phyloP scores from a whole-genome alignment of 2,113 vertebrate genomes.

The Triplophysa dalaica region DNA sequence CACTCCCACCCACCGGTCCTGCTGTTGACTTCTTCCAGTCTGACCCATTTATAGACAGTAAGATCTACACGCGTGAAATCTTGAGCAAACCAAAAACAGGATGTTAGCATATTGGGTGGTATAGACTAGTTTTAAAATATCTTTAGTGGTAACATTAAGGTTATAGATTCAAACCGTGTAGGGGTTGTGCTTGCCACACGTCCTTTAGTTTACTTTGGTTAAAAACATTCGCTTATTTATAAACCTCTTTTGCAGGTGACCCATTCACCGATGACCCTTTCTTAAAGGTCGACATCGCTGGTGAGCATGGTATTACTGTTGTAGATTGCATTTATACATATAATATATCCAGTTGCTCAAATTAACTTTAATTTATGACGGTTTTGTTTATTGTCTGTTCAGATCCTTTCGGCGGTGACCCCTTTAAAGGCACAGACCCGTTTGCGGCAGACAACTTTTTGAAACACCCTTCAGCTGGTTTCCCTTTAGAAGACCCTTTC shows the following conservation, averaged over 20 bases:
- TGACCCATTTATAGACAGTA: constrained; percentile 94
- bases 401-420: constrained; percentile 96
- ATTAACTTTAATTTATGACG: not conserved
- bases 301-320: constrained; percentile 63
- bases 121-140: too few species aligned
- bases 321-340: not conserved
- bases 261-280: constrained; percentile 97
- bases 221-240: not conserved
- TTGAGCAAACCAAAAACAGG: not conserved
- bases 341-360: not conserved
- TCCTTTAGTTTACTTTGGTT: not conserved
- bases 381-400: constrained; percentile 28
- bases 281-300: constrained; percentile 82
- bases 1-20: constrained; percentile 61
- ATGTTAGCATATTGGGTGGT: too few species aligned
- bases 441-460: constrained; percentile 94
- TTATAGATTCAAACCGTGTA: too few species aligned
- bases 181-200: not conserved
- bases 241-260: constrained; percentile 74
- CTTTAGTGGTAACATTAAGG: too few species aligned
- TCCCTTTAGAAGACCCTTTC: constrained; percentile 73
- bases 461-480: constrained; percentile 78
- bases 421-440: constrained; percentile 95
- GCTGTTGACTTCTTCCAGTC: constrained; percentile 90
- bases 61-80: constrained; percentile 62